Base-by-base conservation (phyloP, 2,888 invertebrate genomes). In the Phyllotreta cruciferae region DNA sequence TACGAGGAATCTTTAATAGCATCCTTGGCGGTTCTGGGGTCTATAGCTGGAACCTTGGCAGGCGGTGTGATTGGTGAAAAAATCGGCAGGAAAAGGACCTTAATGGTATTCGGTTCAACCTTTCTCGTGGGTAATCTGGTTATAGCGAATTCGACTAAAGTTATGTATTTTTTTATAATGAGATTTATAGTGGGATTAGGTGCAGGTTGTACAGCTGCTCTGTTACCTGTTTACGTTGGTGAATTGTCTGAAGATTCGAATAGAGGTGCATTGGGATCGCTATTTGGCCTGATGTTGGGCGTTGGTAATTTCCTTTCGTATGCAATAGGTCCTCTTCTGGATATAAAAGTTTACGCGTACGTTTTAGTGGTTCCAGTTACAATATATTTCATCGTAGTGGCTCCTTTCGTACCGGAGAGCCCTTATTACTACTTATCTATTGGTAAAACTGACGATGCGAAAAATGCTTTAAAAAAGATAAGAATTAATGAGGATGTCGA, bases 141-240 rank as follows among this genome's bases (percentile, higher is more conserved):
- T 24, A 50, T 42, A 14, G 58, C 58, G 14, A 34, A 41, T 11
- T 35, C 58, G 1, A 52, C 39, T 1, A 39, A 44, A 9, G 49
- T 72, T 1, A 8, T 41, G 7, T 53, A 62, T 1, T 70, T 58
- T 56, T 87, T 84, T 80, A 83, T 78, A 8, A 87, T 85, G 56
- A 83, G 84, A 60, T 83, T 84, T 71, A 81, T 83, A 64, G 85
- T 85, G 79, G 91, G 91, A 53, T 73, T 89, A 0, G 87, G 86
- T 0, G 84, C 87, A 0, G 89, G 90, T 0, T 86, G 88, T 75
- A 82, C 87, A n/a, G 90, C 88, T 80, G 87, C 90, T 0, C 86
- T 89, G 1, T 86, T 88, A 0, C 93, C 94, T 0, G 90, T 93
- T 86, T 95, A 94, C 80, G 87, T 93, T 64, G 91, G 91, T 44